Conservation (phyloP, 2,113 vertebrate species). For the Clarias gariepinus region DNA sequence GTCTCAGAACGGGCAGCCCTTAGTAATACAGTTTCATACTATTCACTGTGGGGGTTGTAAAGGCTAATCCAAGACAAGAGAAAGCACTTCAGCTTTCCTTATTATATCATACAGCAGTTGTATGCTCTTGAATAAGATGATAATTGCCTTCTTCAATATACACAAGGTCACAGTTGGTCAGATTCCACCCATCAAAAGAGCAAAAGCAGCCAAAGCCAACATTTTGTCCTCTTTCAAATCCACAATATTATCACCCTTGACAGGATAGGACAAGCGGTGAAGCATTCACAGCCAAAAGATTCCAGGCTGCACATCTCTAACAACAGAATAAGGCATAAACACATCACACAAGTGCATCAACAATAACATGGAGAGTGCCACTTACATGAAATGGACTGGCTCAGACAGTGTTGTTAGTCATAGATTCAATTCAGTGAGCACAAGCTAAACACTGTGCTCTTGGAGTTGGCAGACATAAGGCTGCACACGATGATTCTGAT, state of each 20-base stretch:
- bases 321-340: slow-evolving; percentile 1
- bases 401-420: background rate
- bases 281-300: background rate
- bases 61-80: background rate
- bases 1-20: background rate
- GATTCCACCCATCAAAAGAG: background rate
- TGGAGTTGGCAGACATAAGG: background rate
- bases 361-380: background rate
- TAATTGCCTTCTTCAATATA: background rate
- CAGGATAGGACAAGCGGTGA: background rate
- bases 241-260: background rate
- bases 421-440: background rate
- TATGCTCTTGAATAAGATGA: background rate
- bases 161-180: background rate
- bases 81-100: background rate
- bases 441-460: background rate
- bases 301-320: background rate
- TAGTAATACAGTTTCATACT: background rate
- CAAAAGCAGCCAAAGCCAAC: background rate
- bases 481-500: background rate
- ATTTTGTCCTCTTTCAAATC: background rate
- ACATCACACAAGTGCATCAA: background rate
- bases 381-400: background rate
- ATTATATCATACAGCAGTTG: background rate
- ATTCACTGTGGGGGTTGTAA: background rate